Base-by-base conservation (phyloP, 2,888 invertebrate genomes). In the Liopterus haemorrhoidalis region DNA sequence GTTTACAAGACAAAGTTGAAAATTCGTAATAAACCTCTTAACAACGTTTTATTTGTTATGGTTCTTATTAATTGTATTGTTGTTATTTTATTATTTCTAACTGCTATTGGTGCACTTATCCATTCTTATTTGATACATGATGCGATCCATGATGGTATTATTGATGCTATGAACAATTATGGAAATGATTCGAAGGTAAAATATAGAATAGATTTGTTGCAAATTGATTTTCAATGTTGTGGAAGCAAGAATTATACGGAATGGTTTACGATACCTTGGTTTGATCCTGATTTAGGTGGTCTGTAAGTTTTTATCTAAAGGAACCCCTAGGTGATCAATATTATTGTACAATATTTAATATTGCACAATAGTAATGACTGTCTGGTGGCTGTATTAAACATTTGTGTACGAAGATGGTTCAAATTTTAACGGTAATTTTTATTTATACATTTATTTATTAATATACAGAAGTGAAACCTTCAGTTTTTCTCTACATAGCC, bases 251-350 rank as follows among this genome's bases (percentile, higher is more conserved):
- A 67, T 51, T 79, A 73, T 54, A 70, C 73, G 48, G 79, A 80
- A 57, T 80, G 80, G 79, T 79, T 78, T 56, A 70, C 64, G 42
- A 73, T 79, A 45, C 69, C 72, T 1, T 79, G 80, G 79, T 72
- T 69, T 61, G 69, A 54, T 61, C 64, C 39, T 60, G 56, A 70
- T 65, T 62, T 76, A 65, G 55, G 68, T 68, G 14, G 22, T 27
- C n/a, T n/a, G n/a, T n/a, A n/a, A n/a, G n/a, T n/a, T n/a, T n/a
- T n/a, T n/a, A n/a, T n/a, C n/a, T n/a, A n/a, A n/a, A n/a, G n/a
- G n/a, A n/a, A n/a, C n/a, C n/a, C n/a, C n/a, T n/a, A n/a, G n/a
- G n/a, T n/a, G n/a, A n/a, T n/a, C n/a, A n/a, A n/a, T n/a, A n/a
- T n/a, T n/a, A n/a, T n/a, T n/a, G n/a, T n/a, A n/a, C n/a, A n/a